Evolutionary conservation across 1,140 invertebrate species (phyloP).

Genomic region (Aphelinus certus): DNA sequence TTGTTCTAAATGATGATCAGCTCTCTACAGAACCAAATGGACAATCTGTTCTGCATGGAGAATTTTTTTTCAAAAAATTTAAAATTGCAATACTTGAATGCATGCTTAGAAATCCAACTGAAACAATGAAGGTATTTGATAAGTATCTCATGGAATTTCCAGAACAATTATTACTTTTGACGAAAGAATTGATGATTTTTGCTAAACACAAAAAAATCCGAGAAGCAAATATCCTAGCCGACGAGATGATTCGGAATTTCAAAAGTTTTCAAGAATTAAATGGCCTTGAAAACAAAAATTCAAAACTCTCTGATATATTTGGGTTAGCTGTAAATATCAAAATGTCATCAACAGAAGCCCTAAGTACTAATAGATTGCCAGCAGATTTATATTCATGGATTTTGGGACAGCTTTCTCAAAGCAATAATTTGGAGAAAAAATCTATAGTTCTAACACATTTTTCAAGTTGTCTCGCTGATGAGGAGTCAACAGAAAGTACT

Average conservation of each 20-base stretch:
- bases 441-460: constrained; percentile 54
- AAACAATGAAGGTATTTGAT: constrained; percentile 40
- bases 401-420: constrained; percentile 42
- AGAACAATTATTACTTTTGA: constrained; percentile 44
- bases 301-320: constrained; percentile 55
- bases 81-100: constrained; percentile 49
- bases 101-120: constrained; percentile 44
- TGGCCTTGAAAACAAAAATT: constrained; percentile 44
- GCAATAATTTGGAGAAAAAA: constrained; percentile 47
- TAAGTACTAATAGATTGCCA: constrained; percentile 15
- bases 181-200: constrained; percentile 53
- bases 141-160: constrained; percentile 18
- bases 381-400: constrained; percentile 54
- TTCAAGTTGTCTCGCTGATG: constrained; percentile 48
- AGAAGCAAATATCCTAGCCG: constrained; percentile 39
- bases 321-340: constrained; percentile 48
- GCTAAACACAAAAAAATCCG: constrained; percentile 40
- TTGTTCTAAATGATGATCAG: too few species aligned
- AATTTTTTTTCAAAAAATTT: constrained; percentile 47
- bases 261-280: constrained; percentile 23
- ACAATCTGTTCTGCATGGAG: constrained; percentile 1
- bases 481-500: constrained; percentile 35
- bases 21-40: neutral
- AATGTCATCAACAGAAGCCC: constrained; percentile 45
- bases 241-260: constrained; percentile 48